Conservation (phyloP, 2,888 invertebrate species). For the Cryptus viduatorius region DNA sequence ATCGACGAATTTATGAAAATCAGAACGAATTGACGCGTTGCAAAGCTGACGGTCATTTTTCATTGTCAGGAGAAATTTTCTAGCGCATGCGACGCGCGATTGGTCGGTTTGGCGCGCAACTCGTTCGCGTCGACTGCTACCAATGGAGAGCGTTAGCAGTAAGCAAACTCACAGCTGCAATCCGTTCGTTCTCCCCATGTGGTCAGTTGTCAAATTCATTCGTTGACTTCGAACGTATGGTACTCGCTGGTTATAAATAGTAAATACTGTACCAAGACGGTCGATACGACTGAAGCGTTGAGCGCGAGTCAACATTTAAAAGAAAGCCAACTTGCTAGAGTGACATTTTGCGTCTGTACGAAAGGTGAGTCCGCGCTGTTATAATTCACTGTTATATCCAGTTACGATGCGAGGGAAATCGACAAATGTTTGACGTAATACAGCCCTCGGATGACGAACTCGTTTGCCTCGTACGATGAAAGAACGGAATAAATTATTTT, state of each 20-base stretch:
- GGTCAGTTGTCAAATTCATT: slow-evolving; percentile 56
- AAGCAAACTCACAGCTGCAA: not conserved
- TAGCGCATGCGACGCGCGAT: not conserved
- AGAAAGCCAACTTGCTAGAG: not conserved
- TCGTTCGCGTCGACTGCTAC: slow-evolving; percentile 25
- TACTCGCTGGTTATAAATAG: slow-evolving; percentile 24
- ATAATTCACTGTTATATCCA: not conserved
- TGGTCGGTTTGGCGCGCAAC: slow-evolving; percentile 21
- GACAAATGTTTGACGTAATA: slow-evolving; percentile 19
- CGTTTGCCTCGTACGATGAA: not conserved
- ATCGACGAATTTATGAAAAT: not conserved
- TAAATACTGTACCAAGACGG: slow-evolving; percentile 3
- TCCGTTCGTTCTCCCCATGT: slow-evolving; percentile 27
- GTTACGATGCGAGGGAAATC: not conserved
- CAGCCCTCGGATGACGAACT: not conserved
- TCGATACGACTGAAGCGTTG: slow-evolving; percentile 8
- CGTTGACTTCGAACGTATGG: slow-evolving; percentile 28
- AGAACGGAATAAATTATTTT: slow-evolving; percentile 19
- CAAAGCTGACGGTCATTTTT: not conserved
- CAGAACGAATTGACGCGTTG: not conserved
- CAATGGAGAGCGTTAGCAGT: slow-evolving; percentile 10
- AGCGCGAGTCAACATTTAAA: slow-evolving; percentile 43
- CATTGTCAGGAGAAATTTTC: slow-evolving; percentile 15
- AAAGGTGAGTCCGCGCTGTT: slow-evolving; percentile 7
- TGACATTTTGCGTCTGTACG: not conserved